Evolutionary conservation across 2,113 vertebrate species (phyloP).

Genomic region (Oncorhynchus kisutch): DNA sequence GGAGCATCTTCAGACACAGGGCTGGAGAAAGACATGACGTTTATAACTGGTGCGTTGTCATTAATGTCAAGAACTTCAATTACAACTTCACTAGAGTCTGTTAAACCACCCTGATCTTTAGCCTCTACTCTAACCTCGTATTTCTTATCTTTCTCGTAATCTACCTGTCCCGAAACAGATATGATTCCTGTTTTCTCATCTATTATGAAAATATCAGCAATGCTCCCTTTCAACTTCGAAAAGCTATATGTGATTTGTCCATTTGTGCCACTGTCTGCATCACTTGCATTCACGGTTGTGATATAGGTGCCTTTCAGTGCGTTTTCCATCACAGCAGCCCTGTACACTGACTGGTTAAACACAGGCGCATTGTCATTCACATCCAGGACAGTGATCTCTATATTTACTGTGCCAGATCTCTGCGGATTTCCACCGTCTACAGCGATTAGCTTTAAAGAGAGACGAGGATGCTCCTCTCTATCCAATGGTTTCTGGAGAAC

Average conservation of each 20-base stretch:
- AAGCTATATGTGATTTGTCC: background rate
- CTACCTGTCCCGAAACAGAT: too few relatives aligned
- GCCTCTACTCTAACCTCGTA: too few relatives aligned
- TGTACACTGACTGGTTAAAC: constrained; percentile 10
- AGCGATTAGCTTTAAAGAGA: background rate
- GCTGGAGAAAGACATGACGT: too few relatives aligned
- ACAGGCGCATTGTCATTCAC: background rate
- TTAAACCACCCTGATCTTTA: too few relatives aligned
- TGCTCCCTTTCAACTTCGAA: background rate
- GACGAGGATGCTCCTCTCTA: background rate
- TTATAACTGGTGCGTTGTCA: too few relatives aligned
- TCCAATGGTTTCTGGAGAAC: background rate
- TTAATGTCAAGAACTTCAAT: too few relatives aligned
- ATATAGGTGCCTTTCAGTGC: background rate
- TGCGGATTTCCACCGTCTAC: constrained; percentile 5
- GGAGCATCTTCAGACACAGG: too few relatives aligned
- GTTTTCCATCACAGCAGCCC: constrained; percentile 1
- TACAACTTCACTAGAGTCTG: too few relatives aligned
- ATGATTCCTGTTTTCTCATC: too few relatives aligned
- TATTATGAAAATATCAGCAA: too few relatives aligned
- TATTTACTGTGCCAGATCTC: constrained; percentile 12
- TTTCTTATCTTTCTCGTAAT: too few relatives aligned
- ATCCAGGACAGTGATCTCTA: constrained; percentile 7
- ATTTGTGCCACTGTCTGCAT: background rate
- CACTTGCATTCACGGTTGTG: background rate